Evolutionary conservation across 2,888 invertebrate species (phyloP), one percentile per base, ranked within the genome.

Genomic region (Lochmaea capreae): DNA sequence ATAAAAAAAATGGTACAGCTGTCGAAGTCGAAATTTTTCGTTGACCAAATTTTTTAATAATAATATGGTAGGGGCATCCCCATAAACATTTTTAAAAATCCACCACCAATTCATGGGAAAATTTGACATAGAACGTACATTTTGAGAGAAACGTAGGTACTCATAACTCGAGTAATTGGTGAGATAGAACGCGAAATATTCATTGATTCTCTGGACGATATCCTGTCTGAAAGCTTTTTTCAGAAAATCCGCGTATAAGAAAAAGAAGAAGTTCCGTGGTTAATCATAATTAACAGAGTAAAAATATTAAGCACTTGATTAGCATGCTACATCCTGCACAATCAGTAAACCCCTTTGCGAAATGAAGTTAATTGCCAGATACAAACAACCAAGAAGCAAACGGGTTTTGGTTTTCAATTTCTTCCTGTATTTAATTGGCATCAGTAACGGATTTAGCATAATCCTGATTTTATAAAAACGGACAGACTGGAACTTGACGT

Each of bases 281-380:
- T 22, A 22, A 26, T 59, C 33, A 59, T 33, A 59, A 59, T 16
- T 8, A 54, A 54, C n/a, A 54, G 2, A 59, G n/a, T 39, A n/a
- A 59, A 33, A 61, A 39, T 61, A 61, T 61, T 8, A 33, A 61
- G 33, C n/a, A 39, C 8, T 14, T 39, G 14, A 61, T 61, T 61
- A 61, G n/a, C 61, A 61, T 39, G 33, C 39, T 33, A 61, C 61
- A 61, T 61, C 61, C 61, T 61, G 61, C 16, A 39, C 61, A 61
- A 61, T 61, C 61, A 61, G 16, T 33, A 61, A 14, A 61, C n/a
- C 26, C 61, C 61, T 61, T 33, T n/a, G n/a, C n/a, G 14, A 61
- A 61, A 33, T 61, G 33, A 61, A 39, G 26, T n/a, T 61, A 61
- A 61, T 61, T 61, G n/a, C 39, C 54, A 54, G 33, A 39, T 61